Percentiles rank a stretch among this genome's conserved stretches.
These are phyloP conservation scores for Arvicanthis niloticus DNA, from an alignment of 2,113 vertebrate species.

Conservation along the genomic window DNA sequence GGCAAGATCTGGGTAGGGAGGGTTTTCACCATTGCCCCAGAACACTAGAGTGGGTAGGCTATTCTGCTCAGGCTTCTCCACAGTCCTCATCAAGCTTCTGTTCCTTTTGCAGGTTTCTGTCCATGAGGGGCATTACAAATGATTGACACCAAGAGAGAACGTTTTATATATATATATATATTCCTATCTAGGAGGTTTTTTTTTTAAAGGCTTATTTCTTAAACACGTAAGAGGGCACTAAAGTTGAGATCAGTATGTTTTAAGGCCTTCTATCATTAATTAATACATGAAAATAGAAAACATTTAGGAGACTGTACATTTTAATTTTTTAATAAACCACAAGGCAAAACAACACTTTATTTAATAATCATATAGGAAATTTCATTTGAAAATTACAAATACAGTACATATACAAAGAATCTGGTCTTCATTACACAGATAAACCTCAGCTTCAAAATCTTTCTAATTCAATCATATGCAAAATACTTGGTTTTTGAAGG, in stretches of 20 bases:
- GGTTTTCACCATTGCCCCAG: neutral
- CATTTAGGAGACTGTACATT: slow-evolving; percentile 68
- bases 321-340: slow-evolving; percentile 87
- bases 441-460: slow-evolving; percentile 84
- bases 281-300: slow-evolving; percentile 38
- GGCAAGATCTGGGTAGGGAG: neutral
- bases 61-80: neutral
- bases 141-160: neutral
- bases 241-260: neutral
- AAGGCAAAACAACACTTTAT: slow-evolving; percentile 85
- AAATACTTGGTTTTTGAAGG: slow-evolving; percentile 84
- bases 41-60: no score
- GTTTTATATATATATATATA: neutral
- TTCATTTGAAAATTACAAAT: slow-evolving; percentile 85
- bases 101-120: neutral
- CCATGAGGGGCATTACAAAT: neutral
- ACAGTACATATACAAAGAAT: slow-evolving; percentile 84
- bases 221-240: neutral
- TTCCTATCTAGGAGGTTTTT: neutral
- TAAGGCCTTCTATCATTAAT: slow-evolving; percentile 19
- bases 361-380: slow-evolving; percentile 87
- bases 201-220: slow-evolving; percentile 47
- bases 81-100: neutral
- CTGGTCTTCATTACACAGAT: slow-evolving; percentile 83
- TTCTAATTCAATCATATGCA: slow-evolving; percentile 85